Conservation (phyloP, 2,888 invertebrate genomes). For the Metalampra italica region DNA sequence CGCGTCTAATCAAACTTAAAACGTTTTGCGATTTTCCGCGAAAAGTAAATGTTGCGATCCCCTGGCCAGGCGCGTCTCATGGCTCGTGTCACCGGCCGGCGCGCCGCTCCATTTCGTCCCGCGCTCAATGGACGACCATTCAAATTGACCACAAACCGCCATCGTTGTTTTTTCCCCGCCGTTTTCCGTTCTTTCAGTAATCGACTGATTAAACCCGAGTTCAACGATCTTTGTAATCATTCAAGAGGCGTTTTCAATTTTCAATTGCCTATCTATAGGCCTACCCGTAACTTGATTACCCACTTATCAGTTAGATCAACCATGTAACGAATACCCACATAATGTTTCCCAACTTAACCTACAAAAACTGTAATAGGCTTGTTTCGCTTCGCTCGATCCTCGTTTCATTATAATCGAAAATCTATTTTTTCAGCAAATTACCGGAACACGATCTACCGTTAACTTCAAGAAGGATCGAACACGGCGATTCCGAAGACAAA, state of each 20-base stretch:
- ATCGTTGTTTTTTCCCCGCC: conserved; percentile 51
- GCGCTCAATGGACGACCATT: conserved; percentile 53
- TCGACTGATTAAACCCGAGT: conserved; percentile 44
- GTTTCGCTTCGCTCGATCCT: conserved; percentile 47
- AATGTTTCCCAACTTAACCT: conserved; percentile 23
- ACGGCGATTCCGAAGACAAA: conserved; percentile 65
- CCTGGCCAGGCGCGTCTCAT: conserved; percentile 48
- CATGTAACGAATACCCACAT: conserved; percentile 26
- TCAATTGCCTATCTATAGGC: conserved; percentile 22
- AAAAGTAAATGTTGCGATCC: conserved; percentile 39
- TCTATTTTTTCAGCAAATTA: conserved; percentile 54
- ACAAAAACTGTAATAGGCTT: conserved; percentile 42
- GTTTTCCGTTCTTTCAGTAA: conserved; percentile 47
- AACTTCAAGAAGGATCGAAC: conserved; percentile 37
- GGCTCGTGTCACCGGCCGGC: conserved; percentile 62
- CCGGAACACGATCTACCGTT: conserved; percentile 43
- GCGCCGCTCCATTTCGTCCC: conserved; percentile 56
- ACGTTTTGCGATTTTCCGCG: background rate
- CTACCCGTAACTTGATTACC: conserved; percentile 22
- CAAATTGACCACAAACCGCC: conserved; percentile 52
- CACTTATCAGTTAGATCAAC: background rate
- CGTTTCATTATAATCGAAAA: conserved; percentile 46
- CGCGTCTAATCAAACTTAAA: background rate
- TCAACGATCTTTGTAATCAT: conserved; percentile 42
- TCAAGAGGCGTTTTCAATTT: conserved; percentile 34